Evolutionary conservation across 1,140 invertebrate genomes (phyloP).

Genomic region (Calephelis virginiensis): DNA sequence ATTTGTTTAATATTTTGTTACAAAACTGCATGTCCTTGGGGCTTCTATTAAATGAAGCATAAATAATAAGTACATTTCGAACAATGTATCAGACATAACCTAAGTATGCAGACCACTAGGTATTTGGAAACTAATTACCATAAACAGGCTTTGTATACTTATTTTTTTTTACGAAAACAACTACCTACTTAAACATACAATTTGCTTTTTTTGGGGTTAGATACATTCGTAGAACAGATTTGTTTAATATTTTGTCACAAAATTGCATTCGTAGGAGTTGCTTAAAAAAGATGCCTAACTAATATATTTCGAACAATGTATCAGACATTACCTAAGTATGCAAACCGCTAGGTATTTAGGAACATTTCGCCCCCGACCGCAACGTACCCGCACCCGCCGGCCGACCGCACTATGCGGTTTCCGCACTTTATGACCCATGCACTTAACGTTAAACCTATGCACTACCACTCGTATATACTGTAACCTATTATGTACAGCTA

Average conservation of each 20-base stretch:
- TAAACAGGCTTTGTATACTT: no score
- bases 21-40: no score
- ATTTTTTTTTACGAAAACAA: no score
- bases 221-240: no score
- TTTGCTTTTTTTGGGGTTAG: no score
- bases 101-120: neutral
- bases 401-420: slow-evolving; percentile 5
- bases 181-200: no score
- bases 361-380: slow-evolving; percentile 7
- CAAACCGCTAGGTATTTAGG: slow-evolving; percentile 7
- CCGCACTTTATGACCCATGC: slow-evolving; percentile 6
- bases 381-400: neutral
- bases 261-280: neutral
- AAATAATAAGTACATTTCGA: neutral
- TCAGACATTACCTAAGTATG: neutral
- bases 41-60: no score
- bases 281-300: neutral
- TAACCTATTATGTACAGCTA: neutral
- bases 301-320: neutral
- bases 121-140: slow-evolving; percentile 8
- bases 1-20: no score
- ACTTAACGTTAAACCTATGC: slow-evolving; percentile 13
- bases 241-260: no score
- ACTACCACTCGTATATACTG: neutral
- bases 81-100: neutral